Conservation (phyloP, 2,888 invertebrate genomes). For the Trachelus troglodyta region DNA sequence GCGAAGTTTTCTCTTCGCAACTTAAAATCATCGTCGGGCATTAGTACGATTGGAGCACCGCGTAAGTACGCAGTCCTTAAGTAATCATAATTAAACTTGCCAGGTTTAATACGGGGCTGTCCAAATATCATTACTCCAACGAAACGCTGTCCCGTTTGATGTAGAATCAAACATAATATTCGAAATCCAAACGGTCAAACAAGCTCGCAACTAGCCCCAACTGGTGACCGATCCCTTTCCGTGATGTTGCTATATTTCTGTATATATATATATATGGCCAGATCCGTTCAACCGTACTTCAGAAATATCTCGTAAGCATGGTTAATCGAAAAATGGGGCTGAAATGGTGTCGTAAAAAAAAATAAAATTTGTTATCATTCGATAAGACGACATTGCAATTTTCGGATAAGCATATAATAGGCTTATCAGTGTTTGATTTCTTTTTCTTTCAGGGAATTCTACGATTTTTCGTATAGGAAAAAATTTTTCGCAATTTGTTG, state of each 20-base stretch:
- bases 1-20: background rate
- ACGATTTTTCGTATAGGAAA: background rate
- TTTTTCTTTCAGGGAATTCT: background rate
- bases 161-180: constrained; percentile 39
- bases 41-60: background rate
- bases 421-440: background rate
- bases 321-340: background rate
- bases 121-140: constrained; percentile 40
- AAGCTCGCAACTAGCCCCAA: background rate
- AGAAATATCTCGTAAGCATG: background rate
- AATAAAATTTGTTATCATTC: background rate
- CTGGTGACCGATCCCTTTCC: background rate
- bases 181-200: constrained; percentile 21
- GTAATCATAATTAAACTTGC: constrained; percentile 5
- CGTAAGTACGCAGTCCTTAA: constrained; percentile 1
- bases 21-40: background rate
- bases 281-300: background rate
- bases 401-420: background rate
- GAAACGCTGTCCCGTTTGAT: constrained; percentile 22
- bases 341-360: background rate
- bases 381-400: background rate
- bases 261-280: background rate
- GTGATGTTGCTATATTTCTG: background rate
- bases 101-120: constrained; percentile 23
- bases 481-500: background rate